Percentiles rank a stretch among this genome's conserved stretches.
These are phyloP conservation scores for Odontocolon sp. DNA, from an alignment of 2,888 invertebrate genomes.

Conservation along the genomic window DNA sequence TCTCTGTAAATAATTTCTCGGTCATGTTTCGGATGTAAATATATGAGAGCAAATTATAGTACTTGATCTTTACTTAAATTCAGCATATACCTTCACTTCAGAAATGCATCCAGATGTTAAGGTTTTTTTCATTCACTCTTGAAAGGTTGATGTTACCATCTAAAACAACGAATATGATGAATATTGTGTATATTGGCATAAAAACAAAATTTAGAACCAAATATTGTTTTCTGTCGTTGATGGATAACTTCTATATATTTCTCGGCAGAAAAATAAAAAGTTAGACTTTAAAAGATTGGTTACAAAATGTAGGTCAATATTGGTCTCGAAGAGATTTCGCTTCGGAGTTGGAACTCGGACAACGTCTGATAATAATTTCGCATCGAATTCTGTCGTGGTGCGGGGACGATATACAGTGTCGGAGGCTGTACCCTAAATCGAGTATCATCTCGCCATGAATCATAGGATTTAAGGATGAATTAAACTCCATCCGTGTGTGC, in stretches of 20 bases:
- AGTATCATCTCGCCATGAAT: constrained; percentile 70
- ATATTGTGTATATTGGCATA: no score
- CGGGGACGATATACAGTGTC: constrained; percentile 9
- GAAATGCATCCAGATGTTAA: no score
- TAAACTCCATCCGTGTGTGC: constrained; percentile 70
- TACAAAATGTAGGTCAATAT: constrained; percentile 39
- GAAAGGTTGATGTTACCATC: no score
- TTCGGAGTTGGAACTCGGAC: constrained; percentile 4
- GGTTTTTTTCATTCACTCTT: no score
- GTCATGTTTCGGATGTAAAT: background rate
- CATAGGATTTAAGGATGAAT: constrained; percentile 77
- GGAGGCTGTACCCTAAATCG: constrained; percentile 33
- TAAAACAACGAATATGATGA: no score
- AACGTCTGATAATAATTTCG: constrained; percentile 33
- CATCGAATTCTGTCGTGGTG: constrained; percentile 29
- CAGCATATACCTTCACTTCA: no score
- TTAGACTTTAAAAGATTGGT: no score
- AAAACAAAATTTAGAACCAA: no score
- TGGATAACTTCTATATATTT: no score
- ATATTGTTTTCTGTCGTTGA: no score
- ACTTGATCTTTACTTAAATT: background rate
- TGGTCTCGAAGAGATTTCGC: constrained; percentile 28
- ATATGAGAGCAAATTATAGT: background rate
- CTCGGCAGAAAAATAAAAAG: no score
- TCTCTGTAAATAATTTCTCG: constrained; percentile 45